Conservation (phyloP, 2,888 invertebrate species). For the Caenorhabditis macrosperma region DNA sequence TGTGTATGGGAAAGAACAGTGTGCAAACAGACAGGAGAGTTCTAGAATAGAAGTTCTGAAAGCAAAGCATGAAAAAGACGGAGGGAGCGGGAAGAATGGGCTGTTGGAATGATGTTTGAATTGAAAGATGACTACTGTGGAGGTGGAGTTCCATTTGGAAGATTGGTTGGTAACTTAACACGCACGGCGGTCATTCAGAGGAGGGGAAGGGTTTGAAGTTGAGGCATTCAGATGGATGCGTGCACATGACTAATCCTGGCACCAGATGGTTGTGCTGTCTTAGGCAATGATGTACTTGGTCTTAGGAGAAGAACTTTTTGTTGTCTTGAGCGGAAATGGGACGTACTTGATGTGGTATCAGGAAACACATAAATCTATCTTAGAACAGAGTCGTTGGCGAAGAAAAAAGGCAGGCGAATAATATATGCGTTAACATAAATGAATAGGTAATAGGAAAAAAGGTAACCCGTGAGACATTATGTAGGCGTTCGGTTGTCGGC, state of each 20-base stretch:
- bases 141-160: constrained; percentile 15
- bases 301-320: constrained; percentile 33
- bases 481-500: constrained; percentile 13
- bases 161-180: constrained; percentile 47
- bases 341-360: constrained; percentile 41
- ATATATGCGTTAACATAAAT: constrained; percentile 21
- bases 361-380: constrained; percentile 56
- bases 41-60: too few relatives aligned
- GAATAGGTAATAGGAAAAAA: constrained; percentile 16
- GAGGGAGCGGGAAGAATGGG: neutral
- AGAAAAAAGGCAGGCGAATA: neutral
- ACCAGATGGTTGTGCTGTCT: constrained; percentile 43
- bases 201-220: constrained; percentile 3
- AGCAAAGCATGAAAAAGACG: neutral
- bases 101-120: neutral
- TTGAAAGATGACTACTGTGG: neutral
- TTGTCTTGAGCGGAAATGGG: neutral
- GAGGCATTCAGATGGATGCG: neutral
- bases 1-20: neutral
- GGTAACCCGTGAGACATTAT: neutral
- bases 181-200: constrained; percentile 9
- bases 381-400: constrained; percentile 6
- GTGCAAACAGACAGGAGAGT: neutral
- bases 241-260: constrained; percentile 27
- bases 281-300: constrained; percentile 50